Evolutionary conservation across 2,113 vertebrate genomes (phyloP).

Genomic region (Vombatus ursinus): DNA sequence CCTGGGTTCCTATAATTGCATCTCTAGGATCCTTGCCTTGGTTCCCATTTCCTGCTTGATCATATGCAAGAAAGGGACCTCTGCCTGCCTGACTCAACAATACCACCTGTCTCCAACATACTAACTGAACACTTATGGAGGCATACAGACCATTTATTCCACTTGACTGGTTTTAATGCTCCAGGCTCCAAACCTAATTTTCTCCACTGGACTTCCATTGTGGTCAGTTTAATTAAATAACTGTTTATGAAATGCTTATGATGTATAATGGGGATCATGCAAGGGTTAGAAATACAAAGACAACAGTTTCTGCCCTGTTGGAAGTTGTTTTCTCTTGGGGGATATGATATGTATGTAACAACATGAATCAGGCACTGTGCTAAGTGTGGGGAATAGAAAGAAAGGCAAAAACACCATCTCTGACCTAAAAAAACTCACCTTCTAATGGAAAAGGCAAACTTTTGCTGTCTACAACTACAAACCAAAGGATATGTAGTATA

Average conservation of each 20-base stretch:
- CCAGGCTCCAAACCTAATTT: not conserved
- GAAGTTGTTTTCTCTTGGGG: too few species aligned
- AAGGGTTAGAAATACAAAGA: too few species aligned
- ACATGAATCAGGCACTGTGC: not conserved
- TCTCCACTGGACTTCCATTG: not conserved
- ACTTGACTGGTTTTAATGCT: not conserved
- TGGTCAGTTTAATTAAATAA: not conserved
- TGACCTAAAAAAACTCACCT: too few species aligned
- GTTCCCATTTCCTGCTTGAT: not conserved
- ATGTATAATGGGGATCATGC: too few species aligned
- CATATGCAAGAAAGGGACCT: not conserved
- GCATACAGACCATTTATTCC: not conserved
- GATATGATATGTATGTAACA: too few species aligned
- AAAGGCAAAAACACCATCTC: too few species aligned
- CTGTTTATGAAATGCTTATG: too few species aligned
- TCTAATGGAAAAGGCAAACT: too few species aligned
- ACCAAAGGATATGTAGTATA: too few species aligned
- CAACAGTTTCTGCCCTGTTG: too few species aligned
- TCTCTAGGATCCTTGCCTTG: not conserved
- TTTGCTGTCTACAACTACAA: too few species aligned
- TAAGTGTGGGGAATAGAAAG: too few species aligned
- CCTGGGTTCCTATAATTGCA: not conserved
- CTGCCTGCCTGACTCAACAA: not conserved
- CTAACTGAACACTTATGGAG: not conserved
- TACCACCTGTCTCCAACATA: not conserved